Evolutionary conservation across 2,797 vertebrate species (phyloP), one percentile per base, ranked within the genome.

Genomic region (Rhinichthys osculus): DNA sequence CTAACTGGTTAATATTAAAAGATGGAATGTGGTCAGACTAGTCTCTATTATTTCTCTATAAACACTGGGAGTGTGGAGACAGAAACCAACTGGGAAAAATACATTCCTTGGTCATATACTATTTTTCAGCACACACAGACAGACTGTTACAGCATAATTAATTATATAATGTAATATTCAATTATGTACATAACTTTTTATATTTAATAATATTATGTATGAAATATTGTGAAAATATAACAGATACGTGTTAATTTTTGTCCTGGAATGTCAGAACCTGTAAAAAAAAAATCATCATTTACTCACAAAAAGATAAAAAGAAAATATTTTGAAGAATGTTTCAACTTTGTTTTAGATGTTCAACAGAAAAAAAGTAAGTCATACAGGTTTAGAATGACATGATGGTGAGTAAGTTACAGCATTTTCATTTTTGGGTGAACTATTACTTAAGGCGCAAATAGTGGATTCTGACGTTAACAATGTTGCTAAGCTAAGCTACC

Each of bases 1-100:
- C 59, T 71, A 85, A 44, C 40, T 70, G 78, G 64, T 69, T 23
- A 21, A 59, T 82, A 73, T 78, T 78, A 80, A 77, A 70, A 66
- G 0, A 83, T 21, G 91, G 92, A 94, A 95, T 94, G 93, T 92
- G 84, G 93, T 90, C 87, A 89, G 85, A 90, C 93, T 52, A 88
- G 93, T 88, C 23, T 67, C 10, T 89, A 85, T 90, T 89, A 91
- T 91, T 89, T 85, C n/a, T 70, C 57, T 74, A 84, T 85, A 90
- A 91, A 91, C 83, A 83, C 66, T 62, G 11, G 57, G 64, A 57
- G 54, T 30, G 77, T 62, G 67, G 38, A 50, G 40, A 64, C 52
- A 80, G 57, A 66, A 85, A 66, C 30, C 33, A 33, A 30, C 71
- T 62, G 52, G 44, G 52, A 85, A 87, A 82, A 47, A 35, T n/a